These are phyloP conservation scores for Poeciliopsis paucimaculata DNA, from an alignment of 2,797 vertebrate genomes.

Conservation along the genomic window DNA sequence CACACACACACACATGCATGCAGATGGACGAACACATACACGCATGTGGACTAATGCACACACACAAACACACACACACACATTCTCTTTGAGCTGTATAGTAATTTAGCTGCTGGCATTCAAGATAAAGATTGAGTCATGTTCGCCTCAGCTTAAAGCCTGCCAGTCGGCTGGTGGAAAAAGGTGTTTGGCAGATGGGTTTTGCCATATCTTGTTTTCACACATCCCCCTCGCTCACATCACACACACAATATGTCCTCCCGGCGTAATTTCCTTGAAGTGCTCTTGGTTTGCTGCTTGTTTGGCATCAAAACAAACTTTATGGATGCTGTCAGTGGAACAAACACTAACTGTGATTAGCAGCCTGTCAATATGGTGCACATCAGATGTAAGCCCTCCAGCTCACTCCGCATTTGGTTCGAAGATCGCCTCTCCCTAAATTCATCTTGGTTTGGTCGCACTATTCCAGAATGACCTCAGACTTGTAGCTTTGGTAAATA, in stretches of 20 bases:
- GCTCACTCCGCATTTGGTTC: constrained; percentile 36
- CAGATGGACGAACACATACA: not conserved
- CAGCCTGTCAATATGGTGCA: constrained; percentile 46
- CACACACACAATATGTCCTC: constrained; percentile 47
- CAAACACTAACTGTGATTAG: constrained; percentile 52
- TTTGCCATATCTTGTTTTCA: constrained; percentile 64
- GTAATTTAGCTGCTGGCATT: constrained; percentile 78
- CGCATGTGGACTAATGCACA: not conserved
- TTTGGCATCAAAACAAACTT: constrained; percentile 60
- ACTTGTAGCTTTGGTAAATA: constrained; percentile 22
- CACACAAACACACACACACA: constrained; percentile 10
- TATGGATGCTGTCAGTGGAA: constrained; percentile 27
- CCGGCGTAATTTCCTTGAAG: constrained; percentile 59
- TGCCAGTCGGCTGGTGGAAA: constrained; percentile 61
- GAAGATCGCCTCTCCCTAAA: constrained; percentile 27
- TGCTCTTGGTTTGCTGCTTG: constrained; percentile 37
- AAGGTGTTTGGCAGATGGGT: constrained; percentile 61
- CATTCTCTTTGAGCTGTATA: constrained; percentile 71
- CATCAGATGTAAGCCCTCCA: constrained; percentile 35
- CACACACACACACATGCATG: constrained; percentile 19
- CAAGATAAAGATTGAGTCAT: constrained; percentile 77
- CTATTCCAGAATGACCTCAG: constrained; percentile 32
- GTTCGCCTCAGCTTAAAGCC: constrained; percentile 55
- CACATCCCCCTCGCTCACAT: constrained; percentile 57
- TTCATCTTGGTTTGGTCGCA: constrained; percentile 27